Evolutionary conservation across 2,113 vertebrate species (phyloP).

Genomic region (Oryzias woworae): DNA sequence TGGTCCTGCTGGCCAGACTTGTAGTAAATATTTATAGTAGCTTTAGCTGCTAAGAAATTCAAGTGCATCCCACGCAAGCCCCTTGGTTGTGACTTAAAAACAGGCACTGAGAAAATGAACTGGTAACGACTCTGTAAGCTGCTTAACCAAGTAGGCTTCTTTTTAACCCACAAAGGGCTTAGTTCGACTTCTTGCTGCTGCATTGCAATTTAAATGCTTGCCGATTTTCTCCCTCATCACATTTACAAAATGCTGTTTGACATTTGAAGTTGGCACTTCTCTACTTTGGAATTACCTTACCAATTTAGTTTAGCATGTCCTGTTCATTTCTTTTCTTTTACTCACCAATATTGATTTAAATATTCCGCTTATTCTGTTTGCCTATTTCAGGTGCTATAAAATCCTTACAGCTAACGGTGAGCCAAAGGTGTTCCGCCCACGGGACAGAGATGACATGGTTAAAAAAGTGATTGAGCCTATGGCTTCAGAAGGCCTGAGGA

Average conservation of each 20-base stretch:
- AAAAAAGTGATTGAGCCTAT: conserved; percentile 98
- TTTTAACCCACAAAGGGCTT: conserved; percentile 65
- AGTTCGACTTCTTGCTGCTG: conserved; percentile 37
- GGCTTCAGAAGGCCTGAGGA: conserved; percentile 97
- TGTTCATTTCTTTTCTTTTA: background rate
- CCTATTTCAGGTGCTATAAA: conserved; percentile 88
- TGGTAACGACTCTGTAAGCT: conserved; percentile 66
- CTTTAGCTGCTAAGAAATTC: conserved; percentile 64
- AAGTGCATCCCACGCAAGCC: conserved; percentile 68
- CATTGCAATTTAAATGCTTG: conserved; percentile 35
- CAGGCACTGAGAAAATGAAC: conserved; percentile 67
- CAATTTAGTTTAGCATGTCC: background rate
- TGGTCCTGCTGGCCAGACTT: conserved; percentile 21
- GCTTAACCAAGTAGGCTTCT: conserved; percentile 68
- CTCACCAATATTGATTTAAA: background rate
- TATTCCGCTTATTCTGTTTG: background rate
- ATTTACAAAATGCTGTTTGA: background rate
- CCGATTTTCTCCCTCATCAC: conserved; percentile 3
- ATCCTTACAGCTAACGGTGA: conserved; percentile 91
- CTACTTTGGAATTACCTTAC: background rate
- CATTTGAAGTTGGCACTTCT: background rate
- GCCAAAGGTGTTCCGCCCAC: conserved; percentile 89
- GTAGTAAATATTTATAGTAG: conserved; percentile 48
- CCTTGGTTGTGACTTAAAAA: conserved; percentile 62
- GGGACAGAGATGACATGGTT: conserved; percentile 92